Evolutionary conservation across 2,797 vertebrate genomes (phyloP).

Genomic region (Notoglanidium macrostoma): DNA sequence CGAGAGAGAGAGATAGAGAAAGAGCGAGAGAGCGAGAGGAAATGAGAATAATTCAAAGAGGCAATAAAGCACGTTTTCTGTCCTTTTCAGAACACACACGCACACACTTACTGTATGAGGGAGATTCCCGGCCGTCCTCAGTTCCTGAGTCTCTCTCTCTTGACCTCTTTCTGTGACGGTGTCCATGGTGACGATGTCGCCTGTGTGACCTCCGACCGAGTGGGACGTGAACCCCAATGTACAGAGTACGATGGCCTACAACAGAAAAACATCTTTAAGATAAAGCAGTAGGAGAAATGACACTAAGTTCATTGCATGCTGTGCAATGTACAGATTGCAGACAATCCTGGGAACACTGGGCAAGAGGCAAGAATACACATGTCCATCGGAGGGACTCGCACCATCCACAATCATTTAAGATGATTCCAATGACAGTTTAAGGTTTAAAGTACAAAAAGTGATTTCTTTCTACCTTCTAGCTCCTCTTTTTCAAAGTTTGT

Average conservation of each 20-base stretch:
- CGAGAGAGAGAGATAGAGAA: not conserved
- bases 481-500: slow-evolving; percentile 99
- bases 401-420: not conserved
- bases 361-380: not conserved
- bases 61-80: not conserved
- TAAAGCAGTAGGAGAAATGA: not conserved
- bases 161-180: slow-evolving; percentile 94
- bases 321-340: not conserved
- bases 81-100: slow-evolving; percentile 11
- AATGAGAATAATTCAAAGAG: not conserved
- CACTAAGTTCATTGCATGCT: not conserved
- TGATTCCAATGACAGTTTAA: not conserved
- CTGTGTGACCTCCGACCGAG: slow-evolving; percentile 91
- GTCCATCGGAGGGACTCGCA: not conserved
- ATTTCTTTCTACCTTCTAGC: slow-evolving; percentile 87
- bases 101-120: slow-evolving; percentile 85
- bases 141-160: slow-evolving; percentile 89
- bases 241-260: slow-evolving; percentile 90
- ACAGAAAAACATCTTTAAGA: slow-evolving; percentile 12
- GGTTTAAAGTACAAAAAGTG: not conserved
- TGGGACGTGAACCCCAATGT: slow-evolving; percentile 96
- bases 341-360: not conserved
- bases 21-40: not conserved
- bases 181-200: slow-evolving; percentile 93
- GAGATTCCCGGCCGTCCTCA: slow-evolving; percentile 93